These are phyloP conservation scores for Amiota communis DNA, from an alignment of 2,888 invertebrate species.

Conservation along the genomic window DNA sequence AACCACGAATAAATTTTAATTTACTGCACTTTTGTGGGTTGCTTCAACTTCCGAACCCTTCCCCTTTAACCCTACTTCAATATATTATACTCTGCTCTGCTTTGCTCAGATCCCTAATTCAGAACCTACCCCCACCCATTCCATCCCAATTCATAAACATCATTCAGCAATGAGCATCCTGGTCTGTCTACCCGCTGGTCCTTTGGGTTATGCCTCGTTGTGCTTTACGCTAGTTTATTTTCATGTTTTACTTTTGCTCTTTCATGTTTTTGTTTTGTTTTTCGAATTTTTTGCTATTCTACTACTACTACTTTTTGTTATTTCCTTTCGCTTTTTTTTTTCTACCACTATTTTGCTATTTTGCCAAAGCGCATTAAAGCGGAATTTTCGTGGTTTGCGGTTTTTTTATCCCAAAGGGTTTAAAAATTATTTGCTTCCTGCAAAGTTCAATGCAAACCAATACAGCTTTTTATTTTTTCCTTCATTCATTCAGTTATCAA, in stretches of 20 bases:
- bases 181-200: neutral
- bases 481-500: no score
- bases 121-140: no score
- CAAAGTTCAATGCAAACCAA: no score
- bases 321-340: no score
- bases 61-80: no score
- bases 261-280: neutral
- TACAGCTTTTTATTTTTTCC: no score
- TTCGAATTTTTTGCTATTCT: no score
- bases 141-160: no score
- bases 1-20: conserved; percentile 59
- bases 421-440: neutral
- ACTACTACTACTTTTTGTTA: neutral
- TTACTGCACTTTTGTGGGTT: conserved; percentile 63
- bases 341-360: neutral
- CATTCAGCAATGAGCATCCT: neutral
- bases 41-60: neutral
- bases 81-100: no score
- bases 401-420: neutral
- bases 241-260: neutral
- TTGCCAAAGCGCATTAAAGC: conserved; percentile 1
- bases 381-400: conserved; percentile 5
- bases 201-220: neutral
- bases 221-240: neutral
- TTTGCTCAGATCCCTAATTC: no score